These are phyloP conservation scores for Onychostoma macrolepis DNA, from an alignment of 2,113 vertebrate genomes.

Conservation along the genomic window DNA sequence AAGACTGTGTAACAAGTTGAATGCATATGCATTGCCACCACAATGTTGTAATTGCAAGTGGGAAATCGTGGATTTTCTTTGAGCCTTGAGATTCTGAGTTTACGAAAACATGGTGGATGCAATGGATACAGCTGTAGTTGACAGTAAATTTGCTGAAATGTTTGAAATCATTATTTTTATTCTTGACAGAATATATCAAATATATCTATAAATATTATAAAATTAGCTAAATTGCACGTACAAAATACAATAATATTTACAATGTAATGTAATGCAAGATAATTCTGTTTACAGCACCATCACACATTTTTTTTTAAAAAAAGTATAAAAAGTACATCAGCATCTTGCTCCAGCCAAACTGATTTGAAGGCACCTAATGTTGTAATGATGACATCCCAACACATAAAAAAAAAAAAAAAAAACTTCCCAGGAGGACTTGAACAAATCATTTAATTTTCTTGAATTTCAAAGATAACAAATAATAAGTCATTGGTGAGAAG, in stretches of 20 bases:
- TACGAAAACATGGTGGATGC: neutral
- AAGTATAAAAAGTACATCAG: neutral
- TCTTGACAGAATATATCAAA: neutral
- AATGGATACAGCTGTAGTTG: neutral
- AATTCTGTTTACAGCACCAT: neutral
- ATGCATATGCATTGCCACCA: too few species aligned
- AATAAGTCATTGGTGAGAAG: neutral
- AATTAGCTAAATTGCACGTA: neutral
- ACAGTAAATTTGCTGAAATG: neutral
- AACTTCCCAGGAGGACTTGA: neutral
- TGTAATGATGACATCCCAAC: neutral
- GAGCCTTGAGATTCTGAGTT: neutral
- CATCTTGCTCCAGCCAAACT: neutral
- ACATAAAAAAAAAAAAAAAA: neutral
- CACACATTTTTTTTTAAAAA: too few species aligned
- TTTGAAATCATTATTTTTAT: neutral
- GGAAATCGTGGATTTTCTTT: neutral
- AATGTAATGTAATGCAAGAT: neutral
- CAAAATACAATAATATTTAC: neutral
- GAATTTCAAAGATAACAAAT: neutral
- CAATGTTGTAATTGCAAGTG: neutral
- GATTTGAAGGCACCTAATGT: neutral
- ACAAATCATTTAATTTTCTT: neutral
- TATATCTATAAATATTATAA: neutral
- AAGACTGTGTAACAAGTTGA: neutral